Conservation (phyloP, 1,140 invertebrate genomes). For the Cephus cinctus region DNA sequence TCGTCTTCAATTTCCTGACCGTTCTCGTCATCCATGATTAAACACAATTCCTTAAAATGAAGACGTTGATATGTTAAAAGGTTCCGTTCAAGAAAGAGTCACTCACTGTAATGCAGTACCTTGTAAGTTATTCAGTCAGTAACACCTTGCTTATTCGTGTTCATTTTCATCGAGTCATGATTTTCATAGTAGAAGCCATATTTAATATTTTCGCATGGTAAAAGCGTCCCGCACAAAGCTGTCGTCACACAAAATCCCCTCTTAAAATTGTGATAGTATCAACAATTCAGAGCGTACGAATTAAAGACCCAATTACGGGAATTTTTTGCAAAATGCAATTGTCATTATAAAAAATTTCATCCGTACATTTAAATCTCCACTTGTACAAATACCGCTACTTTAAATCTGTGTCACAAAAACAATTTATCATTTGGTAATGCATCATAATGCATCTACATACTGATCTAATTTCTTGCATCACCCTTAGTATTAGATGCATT, state of each 20-base stretch:
- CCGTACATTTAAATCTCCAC: too few relatives aligned
- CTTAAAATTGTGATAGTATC: too few relatives aligned
- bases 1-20: constrained; percentile 18
- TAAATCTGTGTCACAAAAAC: too few relatives aligned
- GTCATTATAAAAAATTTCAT: too few relatives aligned
- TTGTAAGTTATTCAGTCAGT: constrained; percentile 9
- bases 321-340: too few relatives aligned
- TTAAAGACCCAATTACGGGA: too few relatives aligned
- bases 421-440: too few relatives aligned
- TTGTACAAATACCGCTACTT: too few relatives aligned
- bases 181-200: constrained; percentile 20
- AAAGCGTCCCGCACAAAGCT: constrained; percentile 11
- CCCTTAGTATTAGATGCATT: too few relatives aligned
- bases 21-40: constrained; percentile 11
- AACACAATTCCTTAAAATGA: constrained; percentile 3
- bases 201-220: constrained; percentile 15
- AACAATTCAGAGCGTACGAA: too few relatives aligned
- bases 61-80: constrained; percentile 5
- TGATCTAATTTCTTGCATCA: too few relatives aligned
- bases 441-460: too few relatives aligned
- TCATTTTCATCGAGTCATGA: constrained; percentile 29
- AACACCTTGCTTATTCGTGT: constrained; percentile 8
- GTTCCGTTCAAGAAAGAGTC: neutral
- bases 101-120: neutral
- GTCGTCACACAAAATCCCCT: constrained; percentile 9